Evolutionary conservation across 2,888 invertebrate species (phyloP), one percentile per base, ranked within the genome.

Genomic region (Sminthurides aquaticus): DNA sequence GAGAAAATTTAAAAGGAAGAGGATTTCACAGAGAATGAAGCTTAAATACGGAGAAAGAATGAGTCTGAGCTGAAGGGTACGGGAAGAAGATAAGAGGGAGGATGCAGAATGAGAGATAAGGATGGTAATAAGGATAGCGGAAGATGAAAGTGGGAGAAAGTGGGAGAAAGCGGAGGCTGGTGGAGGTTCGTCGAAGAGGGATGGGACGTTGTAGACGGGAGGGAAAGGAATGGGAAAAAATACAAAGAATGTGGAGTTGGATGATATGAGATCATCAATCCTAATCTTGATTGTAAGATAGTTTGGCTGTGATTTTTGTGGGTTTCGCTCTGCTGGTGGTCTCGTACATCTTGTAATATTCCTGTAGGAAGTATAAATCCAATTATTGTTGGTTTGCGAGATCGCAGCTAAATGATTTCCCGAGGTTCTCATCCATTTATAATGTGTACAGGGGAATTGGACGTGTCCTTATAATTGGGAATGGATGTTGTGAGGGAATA

Each of bases 351-450:
- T 34, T 34, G 43, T 34, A 34, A 34, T 34, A 34, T 34, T 34
- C 43, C 43, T 34, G 43, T 34, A 34, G 43, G 43, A 34, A 34
- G 43, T 11, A 34, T 34, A 34, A 34, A 34, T 34, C 43, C 43
- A 34, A 34, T 34, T 34, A 34, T 34, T 34, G 43, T 34, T 34
- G 43, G 8, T 15, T 34, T 34, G 8, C 43, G 5, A 52, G 52
- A 52, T 52, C 20, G 52, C 18, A 52, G 20, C 18, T 52, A 52
- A 52, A 52, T 52, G 52, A 52, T 52, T 52, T 52, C 52, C 52
- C 52, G 15, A 8, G 52, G 22, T 52, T 52, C 52, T 52, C 52
- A 52, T 52, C 22, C 52, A 52, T 52, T 52, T 52, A 52, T 52
- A 52, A 52, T 52, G 22, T 52, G 52, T 52, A 52, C 52, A 22